Evolutionary conservation across 2,113 vertebrate species (phyloP).

Genomic region (Notiomystis cincta): DNA sequence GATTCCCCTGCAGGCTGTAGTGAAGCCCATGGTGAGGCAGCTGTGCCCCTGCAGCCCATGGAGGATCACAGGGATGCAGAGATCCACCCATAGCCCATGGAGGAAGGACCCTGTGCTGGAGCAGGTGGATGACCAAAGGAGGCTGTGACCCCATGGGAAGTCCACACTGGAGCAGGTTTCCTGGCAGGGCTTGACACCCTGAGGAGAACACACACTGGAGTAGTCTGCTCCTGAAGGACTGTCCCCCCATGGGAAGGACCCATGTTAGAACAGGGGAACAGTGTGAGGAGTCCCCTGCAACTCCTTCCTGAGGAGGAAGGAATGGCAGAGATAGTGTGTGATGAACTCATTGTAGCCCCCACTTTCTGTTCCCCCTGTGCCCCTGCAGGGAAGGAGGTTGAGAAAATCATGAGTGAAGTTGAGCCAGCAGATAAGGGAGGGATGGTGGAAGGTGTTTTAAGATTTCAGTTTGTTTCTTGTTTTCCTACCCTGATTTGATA

Average conservation of each 20-base stretch:
- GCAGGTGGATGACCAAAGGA: background rate
- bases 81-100: background rate
- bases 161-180: background rate
- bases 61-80: background rate
- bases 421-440: background rate
- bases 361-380: background rate
- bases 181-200: background rate
- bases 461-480: background rate
- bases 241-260: background rate
- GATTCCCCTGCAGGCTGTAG: rapidly evolving
- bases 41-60: background rate
- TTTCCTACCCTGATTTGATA: background rate
- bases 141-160: background rate
- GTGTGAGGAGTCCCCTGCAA: background rate
- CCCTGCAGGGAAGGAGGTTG: background rate
- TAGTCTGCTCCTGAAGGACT: background rate
- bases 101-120: too few species aligned
- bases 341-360: background rate
- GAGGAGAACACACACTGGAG: background rate
- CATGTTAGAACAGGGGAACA: background rate
- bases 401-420: background rate
- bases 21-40: background rate
- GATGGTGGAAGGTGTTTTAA: background rate
- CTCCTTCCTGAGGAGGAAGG: background rate
- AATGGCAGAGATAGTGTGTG: rapidly evolving